These are phyloP conservation scores for Blastomussa wellsi DNA, from an alignment of 92 coral and sea anemone genomes.

Conservation along the genomic window DNA sequence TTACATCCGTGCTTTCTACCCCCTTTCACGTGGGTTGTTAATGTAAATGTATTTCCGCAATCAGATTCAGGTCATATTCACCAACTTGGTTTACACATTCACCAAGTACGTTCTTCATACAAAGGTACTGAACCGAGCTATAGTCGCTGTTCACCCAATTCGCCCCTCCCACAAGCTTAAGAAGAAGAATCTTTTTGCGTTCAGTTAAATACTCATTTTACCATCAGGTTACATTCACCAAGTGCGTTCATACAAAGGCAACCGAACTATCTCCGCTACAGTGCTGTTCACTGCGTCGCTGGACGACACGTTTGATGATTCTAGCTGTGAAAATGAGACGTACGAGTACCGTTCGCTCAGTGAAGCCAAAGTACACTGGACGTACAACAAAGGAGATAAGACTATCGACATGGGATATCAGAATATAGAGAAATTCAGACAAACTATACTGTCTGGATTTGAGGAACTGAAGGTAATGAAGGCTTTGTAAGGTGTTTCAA, in stretches of 20 bases:
- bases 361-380: constrained; percentile 89
- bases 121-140: neutral
- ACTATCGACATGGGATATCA: constrained; percentile 88
- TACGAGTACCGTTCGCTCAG: constrained; percentile 90
- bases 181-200: neutral
- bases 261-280: constrained; percentile 89
- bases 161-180: neutral
- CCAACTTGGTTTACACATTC: no score
- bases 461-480: neutral
- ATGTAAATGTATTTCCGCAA: neutral
- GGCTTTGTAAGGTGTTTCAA: neutral
- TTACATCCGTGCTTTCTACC: neutral
- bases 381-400: constrained; percentile 90
- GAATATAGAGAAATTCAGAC: constrained; percentile 68
- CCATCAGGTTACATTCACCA: constrained; percentile 86
- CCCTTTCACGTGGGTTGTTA: neutral
- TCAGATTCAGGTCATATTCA: no score
- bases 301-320: constrained; percentile 71
- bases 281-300: constrained; percentile 86
- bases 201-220: neutral
- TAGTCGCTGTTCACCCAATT: neutral
- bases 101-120: neutral
- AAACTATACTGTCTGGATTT: constrained; percentile 47
- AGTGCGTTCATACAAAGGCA: constrained; percentile 79
- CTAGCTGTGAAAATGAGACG: constrained; percentile 79